Conservation (phyloP, 1,140 invertebrate species). For the Leptopilina clavipes region DNA sequence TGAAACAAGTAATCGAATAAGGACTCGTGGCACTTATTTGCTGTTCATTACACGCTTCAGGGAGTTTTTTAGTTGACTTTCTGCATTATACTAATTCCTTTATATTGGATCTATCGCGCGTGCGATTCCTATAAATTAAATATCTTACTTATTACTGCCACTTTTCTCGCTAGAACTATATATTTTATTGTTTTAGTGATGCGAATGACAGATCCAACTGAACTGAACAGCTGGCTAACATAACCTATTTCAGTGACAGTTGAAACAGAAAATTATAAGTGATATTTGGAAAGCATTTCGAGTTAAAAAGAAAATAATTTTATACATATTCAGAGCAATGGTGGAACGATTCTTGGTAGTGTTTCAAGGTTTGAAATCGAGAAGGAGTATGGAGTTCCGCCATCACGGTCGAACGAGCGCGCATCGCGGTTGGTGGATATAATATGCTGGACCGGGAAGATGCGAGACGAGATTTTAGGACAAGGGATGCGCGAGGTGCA, state of each 20-base stretch:
- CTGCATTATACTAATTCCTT: not conserved
- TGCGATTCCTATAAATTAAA: too few species aligned
- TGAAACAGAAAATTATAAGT: too few species aligned
- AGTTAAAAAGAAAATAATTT: too few species aligned
- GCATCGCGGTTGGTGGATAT: constrained; percentile 62
- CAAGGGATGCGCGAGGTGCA: constrained; percentile 35
- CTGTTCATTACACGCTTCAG: constrained; percentile 38
- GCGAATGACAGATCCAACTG: too few species aligned
- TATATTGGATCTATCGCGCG: not conserved
- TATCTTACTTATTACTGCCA: too few species aligned
- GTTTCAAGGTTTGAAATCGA: constrained; percentile 21
- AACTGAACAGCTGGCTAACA: too few species aligned
- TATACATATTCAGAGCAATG: not conserved
- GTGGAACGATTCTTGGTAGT: not conserved
- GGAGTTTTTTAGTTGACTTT: constrained; percentile 32
- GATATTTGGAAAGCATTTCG: too few species aligned
- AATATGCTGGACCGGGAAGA: constrained; percentile 42
- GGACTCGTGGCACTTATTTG: constrained; percentile 36
- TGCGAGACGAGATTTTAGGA: constrained; percentile 51
- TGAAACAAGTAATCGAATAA: constrained; percentile 59
- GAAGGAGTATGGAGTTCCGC: constrained; percentile 53
- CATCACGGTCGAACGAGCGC: constrained; percentile 66
- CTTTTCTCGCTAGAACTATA: too few species aligned
- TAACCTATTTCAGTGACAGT: too few species aligned
- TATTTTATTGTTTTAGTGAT: too few species aligned